A percentile compares a stretch with the other conserved stretches of the same genome.
Conservation (phyloP, 1,140 invertebrate species). For the Micrasema minimum region DNA sequence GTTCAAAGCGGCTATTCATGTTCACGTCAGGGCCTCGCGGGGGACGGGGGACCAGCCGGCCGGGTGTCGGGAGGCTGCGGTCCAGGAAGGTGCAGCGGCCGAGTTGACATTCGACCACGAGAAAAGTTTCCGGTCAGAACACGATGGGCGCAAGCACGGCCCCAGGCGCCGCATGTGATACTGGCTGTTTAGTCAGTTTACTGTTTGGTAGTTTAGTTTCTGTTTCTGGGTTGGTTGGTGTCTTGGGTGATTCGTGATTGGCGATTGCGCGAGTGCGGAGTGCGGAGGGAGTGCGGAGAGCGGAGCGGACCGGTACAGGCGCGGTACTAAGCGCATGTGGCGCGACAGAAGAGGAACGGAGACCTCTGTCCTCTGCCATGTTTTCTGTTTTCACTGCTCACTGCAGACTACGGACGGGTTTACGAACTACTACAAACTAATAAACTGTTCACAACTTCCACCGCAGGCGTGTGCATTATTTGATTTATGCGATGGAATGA, state of each 20-base stretch:
- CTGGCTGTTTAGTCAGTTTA: background rate
- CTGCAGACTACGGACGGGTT: conserved; percentile 18
- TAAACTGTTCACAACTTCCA: conserved; percentile 5
- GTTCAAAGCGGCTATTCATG: conserved; percentile 6
- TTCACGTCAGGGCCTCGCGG: conserved; percentile 15
- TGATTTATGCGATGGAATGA: conserved; percentile 15
- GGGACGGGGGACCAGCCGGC: background rate
- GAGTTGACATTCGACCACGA: conserved; percentile 17
- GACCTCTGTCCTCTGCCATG: conserved; percentile 7
- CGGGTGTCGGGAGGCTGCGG: background rate
- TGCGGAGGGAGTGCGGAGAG: background rate
- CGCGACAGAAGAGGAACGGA: conserved; percentile 14
- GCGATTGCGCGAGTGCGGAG: background rate
- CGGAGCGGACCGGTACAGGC: background rate
- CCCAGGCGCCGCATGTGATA: conserved; percentile 19
- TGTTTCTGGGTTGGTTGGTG: too few species aligned
- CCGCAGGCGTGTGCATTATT: conserved; percentile 22
- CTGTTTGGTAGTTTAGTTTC: too few species aligned
- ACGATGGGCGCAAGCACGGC: conserved; percentile 1
- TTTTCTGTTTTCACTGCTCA: conserved; percentile 1
- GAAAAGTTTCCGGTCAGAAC: conserved; percentile 16
- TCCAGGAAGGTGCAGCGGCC: background rate
- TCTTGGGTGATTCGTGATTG: background rate
- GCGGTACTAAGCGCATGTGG: conserved; percentile 19
- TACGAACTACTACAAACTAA: background rate